Evolutionary conservation across 2,113 vertebrate genomes (phyloP).

Genomic region (Tetrao urogallus): DNA sequence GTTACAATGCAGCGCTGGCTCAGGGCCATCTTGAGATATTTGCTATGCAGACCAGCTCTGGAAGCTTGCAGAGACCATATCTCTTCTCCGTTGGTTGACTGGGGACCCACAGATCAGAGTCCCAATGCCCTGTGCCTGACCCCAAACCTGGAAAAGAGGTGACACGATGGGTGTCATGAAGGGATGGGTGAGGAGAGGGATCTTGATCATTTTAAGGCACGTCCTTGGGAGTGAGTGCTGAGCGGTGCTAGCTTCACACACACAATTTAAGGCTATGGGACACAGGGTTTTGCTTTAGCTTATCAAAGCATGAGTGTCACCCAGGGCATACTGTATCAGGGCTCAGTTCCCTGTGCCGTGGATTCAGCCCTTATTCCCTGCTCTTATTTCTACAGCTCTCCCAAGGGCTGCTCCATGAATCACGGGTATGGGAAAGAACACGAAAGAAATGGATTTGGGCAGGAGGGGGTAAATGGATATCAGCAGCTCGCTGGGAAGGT

Average conservation of each 20-base stretch:
- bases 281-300: background rate
- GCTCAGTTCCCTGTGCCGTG: background rate
- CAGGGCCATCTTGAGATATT: background rate
- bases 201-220: background rate
- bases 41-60: background rate
- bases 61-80: background rate
- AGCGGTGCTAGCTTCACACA: background rate
- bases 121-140: accelerated
- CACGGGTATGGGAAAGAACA: background rate
- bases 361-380: background rate
- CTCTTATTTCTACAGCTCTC: background rate
- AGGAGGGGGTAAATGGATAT: slow-evolving; percentile 13
- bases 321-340: background rate
- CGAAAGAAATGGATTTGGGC: background rate
- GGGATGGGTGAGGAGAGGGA: background rate
- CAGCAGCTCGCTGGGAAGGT: background rate
- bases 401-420: accelerated
- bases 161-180: background rate
- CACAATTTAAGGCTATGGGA: accelerated
- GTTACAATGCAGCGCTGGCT: background rate
- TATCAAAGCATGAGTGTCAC: background rate
- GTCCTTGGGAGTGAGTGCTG: accelerated
- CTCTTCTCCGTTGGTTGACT: accelerated
- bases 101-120: background rate
- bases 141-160: accelerated